Conservation (phyloP, 2,797 vertebrate species). For the Urophycis tenuis region DNA sequence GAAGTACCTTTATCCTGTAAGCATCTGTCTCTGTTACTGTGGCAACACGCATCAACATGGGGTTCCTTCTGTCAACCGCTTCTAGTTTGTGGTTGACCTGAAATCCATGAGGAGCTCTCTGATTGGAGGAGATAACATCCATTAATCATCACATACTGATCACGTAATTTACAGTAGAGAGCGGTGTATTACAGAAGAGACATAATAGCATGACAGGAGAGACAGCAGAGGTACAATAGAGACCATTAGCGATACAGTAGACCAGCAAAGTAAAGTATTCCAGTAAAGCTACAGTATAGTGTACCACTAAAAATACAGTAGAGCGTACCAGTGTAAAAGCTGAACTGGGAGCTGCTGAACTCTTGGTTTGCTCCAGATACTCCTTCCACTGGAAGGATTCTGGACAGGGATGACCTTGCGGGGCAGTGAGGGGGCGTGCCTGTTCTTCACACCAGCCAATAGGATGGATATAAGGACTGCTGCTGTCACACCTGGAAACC, state of each 20-base stretch:
- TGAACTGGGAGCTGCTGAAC: slow-evolving; percentile 74
- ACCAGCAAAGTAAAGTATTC: too few species aligned
- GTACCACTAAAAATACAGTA: background rate
- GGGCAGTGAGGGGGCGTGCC: slow-evolving; percentile 62
- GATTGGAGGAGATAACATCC: slow-evolving; percentile 29
- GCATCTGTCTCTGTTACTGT: slow-evolving; percentile 64
- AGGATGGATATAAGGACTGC: slow-evolving; percentile 82
- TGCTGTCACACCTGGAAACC: slow-evolving; percentile 78
- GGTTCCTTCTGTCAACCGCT: slow-evolving; percentile 68
- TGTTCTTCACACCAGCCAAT: slow-evolving; percentile 75
- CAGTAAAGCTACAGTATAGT: too few species aligned
- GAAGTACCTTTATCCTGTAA: slow-evolving; percentile 67
- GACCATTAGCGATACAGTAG: too few species aligned
- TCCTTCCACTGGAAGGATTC: slow-evolving; percentile 84
- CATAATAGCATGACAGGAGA: too few species aligned
- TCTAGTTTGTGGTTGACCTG: slow-evolving; percentile 67
- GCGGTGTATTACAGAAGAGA: too few species aligned
- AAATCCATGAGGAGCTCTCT: slow-evolving; percentile 69
- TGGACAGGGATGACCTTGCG: slow-evolving; percentile 73
- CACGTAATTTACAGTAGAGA: too few species aligned
- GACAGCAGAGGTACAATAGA: too few species aligned
- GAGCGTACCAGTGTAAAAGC: slow-evolving; percentile 76
- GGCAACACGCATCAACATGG: slow-evolving; percentile 68
- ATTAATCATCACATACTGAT: background rate
- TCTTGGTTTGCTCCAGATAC: slow-evolving; percentile 78